Evolutionary conservation across 2,797 vertebrate species (phyloP), one percentile per base, ranked within the genome.

Genomic region (Myiothlypis chrysogaster): DNA sequence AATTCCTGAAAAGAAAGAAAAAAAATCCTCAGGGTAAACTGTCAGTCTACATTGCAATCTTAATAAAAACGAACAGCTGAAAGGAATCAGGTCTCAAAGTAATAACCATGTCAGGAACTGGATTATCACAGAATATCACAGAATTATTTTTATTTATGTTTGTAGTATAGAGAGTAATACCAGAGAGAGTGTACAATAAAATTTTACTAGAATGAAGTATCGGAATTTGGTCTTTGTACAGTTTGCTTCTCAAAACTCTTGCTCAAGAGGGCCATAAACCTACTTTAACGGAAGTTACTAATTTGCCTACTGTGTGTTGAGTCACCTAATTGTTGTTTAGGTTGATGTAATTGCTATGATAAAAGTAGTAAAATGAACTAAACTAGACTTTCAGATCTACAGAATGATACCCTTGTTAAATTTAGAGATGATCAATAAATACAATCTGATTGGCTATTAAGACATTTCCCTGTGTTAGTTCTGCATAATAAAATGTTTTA

Each of bases 261-360:
- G 87, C 97, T 97, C 97, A 88, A 95, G 95, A 97, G 91, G 71
- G 53, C 83, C 90, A 96, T 97, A 97, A 97, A 96, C 83, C 49
- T 92, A 94, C 73, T 97, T 95, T 93, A 97, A 97, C 73, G 35
- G 83, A 96, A 97, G 78, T 97, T 96, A 97, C 95, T 97, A 97
- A 97, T 98, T 97, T 98, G 89, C 89, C 76, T 90, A 92, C 84
- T 96, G 94, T 35, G 89, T 93, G 85, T 97, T 97, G 95, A 97
- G 94, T 94, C 86, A 96, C 93, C 95, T 97, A 98, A 98, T 97
- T 97, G 94, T 97, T 98, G 97, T 97, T 98, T 98, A 97, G 95
- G 71, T 92, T 95, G 92, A 95, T 97, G 66, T 93, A 97, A 97
- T 95, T 97, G 91, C 63, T 77, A 76, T 80, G 87, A 94, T 94